phyloP scores from a whole-genome alignment of 2,797 vertebrate genomes.

The Rallus crepitans region DNA sequence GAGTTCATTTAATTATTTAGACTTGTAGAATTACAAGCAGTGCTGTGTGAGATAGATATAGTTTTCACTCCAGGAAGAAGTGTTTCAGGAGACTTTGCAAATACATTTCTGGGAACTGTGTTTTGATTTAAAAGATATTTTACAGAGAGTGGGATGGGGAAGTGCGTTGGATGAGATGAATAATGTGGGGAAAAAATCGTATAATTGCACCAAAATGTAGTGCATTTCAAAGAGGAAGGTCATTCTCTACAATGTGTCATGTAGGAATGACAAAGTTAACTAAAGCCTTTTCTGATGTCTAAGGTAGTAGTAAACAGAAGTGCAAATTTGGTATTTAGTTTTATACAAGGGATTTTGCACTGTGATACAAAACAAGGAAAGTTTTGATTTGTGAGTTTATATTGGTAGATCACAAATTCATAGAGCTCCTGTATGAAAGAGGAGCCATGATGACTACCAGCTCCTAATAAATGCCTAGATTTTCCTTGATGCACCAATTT shows the following conservation, averaged over 20 bases:
- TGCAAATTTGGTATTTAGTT: neutral
- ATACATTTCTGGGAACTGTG: conserved; percentile 27
- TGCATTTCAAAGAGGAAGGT: neutral
- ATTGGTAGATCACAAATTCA: neutral
- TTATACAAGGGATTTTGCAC: neutral
- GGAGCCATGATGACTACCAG: neutral
- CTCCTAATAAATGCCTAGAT: neutral
- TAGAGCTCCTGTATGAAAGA: neutral
- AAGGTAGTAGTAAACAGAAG: neutral
- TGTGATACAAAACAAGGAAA: neutral
- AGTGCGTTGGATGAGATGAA: neutral
- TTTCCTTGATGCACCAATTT: neutral
- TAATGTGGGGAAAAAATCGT: neutral
- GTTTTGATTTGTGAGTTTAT: neutral
- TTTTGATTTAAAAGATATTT: conserved; percentile 48
- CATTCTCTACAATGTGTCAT: neutral
- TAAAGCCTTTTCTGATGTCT: neutral
- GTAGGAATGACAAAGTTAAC: neutral
- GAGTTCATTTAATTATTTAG: conserved; percentile 1
- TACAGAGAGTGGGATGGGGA: neutral
- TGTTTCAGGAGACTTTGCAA: conserved; percentile 25
- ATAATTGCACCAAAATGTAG: conserved; percentile 23
- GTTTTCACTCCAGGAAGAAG: conserved; percentile 27
- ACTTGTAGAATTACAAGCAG: neutral
- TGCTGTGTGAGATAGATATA: neutral